These are phyloP conservation scores for Zalophus californianus DNA, from an alignment of 2,797 vertebrate species.

Conservation along the genomic window DNA sequence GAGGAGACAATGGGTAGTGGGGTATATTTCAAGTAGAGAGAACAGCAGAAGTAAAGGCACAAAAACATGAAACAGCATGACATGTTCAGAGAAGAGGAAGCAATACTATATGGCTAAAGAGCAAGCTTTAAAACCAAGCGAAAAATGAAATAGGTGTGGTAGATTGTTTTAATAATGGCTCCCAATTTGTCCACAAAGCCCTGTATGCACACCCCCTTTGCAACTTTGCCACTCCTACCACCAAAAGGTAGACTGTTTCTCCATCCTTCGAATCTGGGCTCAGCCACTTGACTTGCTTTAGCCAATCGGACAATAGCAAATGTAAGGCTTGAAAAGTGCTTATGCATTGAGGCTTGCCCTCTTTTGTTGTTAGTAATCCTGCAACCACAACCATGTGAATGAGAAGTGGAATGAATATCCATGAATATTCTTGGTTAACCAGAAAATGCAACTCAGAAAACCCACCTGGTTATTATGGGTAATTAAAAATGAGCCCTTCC, in stretches of 20 bases:
- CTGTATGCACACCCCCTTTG: neutral
- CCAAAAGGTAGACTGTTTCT: neutral
- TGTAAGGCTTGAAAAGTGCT: slow-evolving; percentile 16
- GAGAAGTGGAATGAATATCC: neutral
- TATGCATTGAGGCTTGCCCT: neutral
- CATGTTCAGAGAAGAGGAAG: neutral
- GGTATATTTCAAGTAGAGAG: neutral
- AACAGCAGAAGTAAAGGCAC: neutral
- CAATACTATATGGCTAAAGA: neutral
- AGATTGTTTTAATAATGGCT: neutral
- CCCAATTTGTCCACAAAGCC: neutral
- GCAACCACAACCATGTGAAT: neutral
- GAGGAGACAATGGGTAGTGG: neutral
- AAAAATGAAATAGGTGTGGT: neutral
- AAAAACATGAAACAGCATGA: neutral
- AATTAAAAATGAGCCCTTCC: slow-evolving; percentile 26
- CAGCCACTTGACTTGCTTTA: slow-evolving; percentile 34
- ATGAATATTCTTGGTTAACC: slow-evolving; percentile 37
- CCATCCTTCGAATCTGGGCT: slow-evolving; percentile 4
- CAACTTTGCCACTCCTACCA: neutral
- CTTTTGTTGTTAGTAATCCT: neutral
- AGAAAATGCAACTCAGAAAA: slow-evolving; percentile 38
- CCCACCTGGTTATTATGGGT: neutral
- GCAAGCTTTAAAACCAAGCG: slow-evolving; percentile 32
- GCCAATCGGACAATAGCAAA: neutral